Evolutionary conservation across 1,140 invertebrate species (phyloP), one percentile per base, ranked within the genome.

Genomic region (Eufriesea mexicana): DNA sequence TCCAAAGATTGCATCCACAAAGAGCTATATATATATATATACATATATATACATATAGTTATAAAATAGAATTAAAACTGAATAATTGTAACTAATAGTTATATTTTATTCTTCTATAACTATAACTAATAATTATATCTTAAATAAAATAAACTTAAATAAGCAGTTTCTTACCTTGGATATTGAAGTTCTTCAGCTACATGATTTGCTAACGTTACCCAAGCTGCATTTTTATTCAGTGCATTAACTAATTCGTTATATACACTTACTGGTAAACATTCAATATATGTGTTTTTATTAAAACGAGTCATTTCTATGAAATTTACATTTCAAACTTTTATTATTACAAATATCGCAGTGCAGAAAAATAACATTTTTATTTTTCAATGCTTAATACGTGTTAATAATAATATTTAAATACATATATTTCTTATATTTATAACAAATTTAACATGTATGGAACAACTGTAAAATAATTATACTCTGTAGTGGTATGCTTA

Each of bases 211-310:
- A 93, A 71, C 23, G 45, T 83, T 59, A 83, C 84, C 92, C 92
- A 93, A 68, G 47, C 68, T 16, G 83, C 71, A 72, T 92, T 71
- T 54, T 88, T 86, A 51, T 89, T 86, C 10, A 93, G 85, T 79
- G 90, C 89, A 62, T 88, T 62, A 49, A 90, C 49, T 47, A 93
- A 80, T 77, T 91, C 85, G 25, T 84, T 88, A 28, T 91, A 87
- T 7, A 89, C 47, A 70, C 67, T 28, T 23, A 55, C 14, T 68
- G 91, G 91, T 59, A 93, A 79, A 76, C 76, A 42, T 68, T 90
- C 86, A 45, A 93, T 67, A 28, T 67, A 86, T 10, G 89, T 49
- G 25, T 91, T 67, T 74, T 91, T 83, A 23, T 89, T 64, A 25
- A 88, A 89, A 55, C 72, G 88, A 66, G 89, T 83, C 91, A 92